Conservation (phyloP, 2,888 invertebrate species). For the Lycia hirtaria region DNA sequence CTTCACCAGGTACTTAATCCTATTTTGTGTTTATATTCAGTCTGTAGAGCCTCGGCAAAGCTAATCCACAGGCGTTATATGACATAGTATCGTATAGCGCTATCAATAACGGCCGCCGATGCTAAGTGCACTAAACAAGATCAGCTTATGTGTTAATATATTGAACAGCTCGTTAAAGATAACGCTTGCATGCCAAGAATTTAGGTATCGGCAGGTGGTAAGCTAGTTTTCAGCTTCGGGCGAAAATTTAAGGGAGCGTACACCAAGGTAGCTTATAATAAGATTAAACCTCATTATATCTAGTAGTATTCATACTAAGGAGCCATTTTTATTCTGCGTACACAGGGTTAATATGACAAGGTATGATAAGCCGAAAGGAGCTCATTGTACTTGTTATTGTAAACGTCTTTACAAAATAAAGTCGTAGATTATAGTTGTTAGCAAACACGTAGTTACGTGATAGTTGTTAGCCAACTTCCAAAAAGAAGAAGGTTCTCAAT, state of each 20-base stretch:
- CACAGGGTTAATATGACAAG: neutral
- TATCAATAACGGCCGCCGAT: constrained; percentile 35
- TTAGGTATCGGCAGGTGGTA: constrained; percentile 52
- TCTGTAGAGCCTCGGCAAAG: constrained; percentile 4
- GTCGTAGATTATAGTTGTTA: too few relatives aligned
- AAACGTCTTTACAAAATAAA: too few relatives aligned
- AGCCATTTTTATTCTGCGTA: neutral
- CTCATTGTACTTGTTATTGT: neutral
- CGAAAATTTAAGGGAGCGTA: constrained; percentile 42
- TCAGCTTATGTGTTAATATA: constrained; percentile 66
- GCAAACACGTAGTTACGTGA: too few relatives aligned
- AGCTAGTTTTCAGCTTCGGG: constrained; percentile 34
- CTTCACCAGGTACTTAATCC: too few relatives aligned
- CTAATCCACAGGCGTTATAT: constrained; percentile 22
- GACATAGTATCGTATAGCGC: constrained; percentile 24
- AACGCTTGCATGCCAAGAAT: constrained; percentile 55
- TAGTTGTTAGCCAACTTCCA: too few relatives aligned
- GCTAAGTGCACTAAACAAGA: constrained; percentile 65
- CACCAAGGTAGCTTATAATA: constrained; percentile 16
- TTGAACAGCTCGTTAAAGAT: constrained; percentile 62
- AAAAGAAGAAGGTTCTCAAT: too few relatives aligned
- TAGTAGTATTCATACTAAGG: neutral
- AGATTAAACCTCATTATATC: too few relatives aligned
- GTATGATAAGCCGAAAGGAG: neutral
- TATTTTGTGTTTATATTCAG: neutral